phyloP scores from a whole-genome alignment of 2,113 vertebrate genomes.

The Equus quagga region DNA sequence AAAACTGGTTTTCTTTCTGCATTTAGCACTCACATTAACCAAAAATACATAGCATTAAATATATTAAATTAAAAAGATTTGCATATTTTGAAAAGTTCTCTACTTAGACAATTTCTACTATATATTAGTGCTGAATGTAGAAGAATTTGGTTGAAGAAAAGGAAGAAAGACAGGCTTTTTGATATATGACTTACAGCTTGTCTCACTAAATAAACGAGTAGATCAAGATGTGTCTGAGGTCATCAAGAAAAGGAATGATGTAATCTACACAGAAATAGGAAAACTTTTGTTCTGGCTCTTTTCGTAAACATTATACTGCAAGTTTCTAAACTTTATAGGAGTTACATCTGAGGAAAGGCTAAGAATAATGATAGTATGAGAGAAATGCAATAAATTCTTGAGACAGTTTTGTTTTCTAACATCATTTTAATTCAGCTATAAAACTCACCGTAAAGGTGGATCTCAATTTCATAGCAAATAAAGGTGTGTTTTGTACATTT shows the following conservation, averaged over 20 bases:
- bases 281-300: conserved; percentile 23
- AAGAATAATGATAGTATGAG: conserved; percentile 26
- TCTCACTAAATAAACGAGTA: background rate
- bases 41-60: background rate
- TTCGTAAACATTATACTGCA: background rate
- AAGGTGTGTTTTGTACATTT: background rate
- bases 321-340: background rate
- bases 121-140: background rate
- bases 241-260: background rate
- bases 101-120: background rate
- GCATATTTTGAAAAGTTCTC: background rate
- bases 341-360: background rate
- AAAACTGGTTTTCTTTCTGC: conserved; percentile 14
- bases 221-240: background rate
- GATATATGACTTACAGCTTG: background rate
- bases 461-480: conserved; percentile 21
- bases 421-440: background rate
- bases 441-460: background rate
- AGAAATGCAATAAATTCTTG: background rate
- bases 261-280: background rate
- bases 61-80: background rate
- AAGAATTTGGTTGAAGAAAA: background rate
- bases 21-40: background rate
- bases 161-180: background rate
- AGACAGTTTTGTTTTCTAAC: conserved; percentile 6